phyloP scores from a whole-genome alignment of 2,888 invertebrate species.

The Agriopis aurantiaria region DNA sequence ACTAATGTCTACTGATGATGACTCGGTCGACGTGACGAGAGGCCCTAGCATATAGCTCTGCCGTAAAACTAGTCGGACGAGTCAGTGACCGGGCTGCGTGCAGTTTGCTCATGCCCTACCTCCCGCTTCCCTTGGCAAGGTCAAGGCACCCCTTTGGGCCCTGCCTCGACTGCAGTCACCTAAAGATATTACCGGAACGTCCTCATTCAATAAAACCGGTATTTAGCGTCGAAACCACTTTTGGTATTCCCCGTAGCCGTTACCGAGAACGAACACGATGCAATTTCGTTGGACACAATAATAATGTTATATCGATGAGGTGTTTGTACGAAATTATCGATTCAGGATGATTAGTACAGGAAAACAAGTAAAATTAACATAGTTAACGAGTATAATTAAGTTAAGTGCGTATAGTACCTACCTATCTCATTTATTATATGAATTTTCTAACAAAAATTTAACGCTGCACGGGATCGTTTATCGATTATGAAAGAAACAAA shows the following conservation, averaged over 20 bases:
- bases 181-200: conserved; percentile 66
- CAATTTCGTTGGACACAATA: conserved; percentile 5
- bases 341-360: conserved; percentile 1
- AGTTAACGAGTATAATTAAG: conserved; percentile 13
- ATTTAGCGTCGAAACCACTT: conserved; percentile 38
- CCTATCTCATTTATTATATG: conserved; percentile 3
- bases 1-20: not conserved
- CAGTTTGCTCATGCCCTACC: conserved; percentile 53
- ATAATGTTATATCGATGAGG: not conserved
- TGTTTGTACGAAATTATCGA: conserved; percentile 2
- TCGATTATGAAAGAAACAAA: conserved; percentile 15
- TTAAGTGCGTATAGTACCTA: not conserved
- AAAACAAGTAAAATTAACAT: not conserved
- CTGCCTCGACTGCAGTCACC: conserved; percentile 45
- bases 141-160: conserved; percentile 67
- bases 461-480: conserved; percentile 17
- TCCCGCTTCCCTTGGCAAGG: conserved; percentile 74
- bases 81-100: conserved; percentile 74
- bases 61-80: conserved; percentile 69
- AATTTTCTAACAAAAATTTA: conserved; percentile 11
- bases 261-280: conserved; percentile 1
- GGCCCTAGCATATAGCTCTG: conserved; percentile 55
- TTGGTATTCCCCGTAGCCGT: conserved; percentile 37
- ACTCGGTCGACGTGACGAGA: conserved; percentile 12
- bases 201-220: conserved; percentile 55